These are phyloP conservation scores for Arremon aurantiirostris DNA, from an alignment of 2,797 vertebrate genomes.

Conservation along the genomic window DNA sequence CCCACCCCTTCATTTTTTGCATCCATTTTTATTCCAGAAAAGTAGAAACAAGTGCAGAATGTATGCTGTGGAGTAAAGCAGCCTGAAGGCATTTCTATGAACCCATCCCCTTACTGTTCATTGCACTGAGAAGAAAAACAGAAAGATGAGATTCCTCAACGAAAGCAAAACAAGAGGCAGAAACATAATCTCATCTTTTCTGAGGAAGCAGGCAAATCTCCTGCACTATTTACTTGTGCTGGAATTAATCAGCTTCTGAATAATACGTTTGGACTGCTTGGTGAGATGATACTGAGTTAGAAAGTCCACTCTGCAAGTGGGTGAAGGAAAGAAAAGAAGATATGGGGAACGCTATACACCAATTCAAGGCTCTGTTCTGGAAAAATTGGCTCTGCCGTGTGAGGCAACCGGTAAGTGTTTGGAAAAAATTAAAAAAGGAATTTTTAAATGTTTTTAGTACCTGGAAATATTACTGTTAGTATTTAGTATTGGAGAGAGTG, in stretches of 20 bases:
- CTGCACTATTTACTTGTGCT: background rate
- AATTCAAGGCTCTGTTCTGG: constrained; percentile 73
- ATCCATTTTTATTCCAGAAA: background rate
- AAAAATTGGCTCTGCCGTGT: constrained; percentile 76
- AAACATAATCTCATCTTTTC: constrained; percentile 59
- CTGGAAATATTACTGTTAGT: background rate
- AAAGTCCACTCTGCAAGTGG: background rate
- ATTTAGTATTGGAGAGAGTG: background rate
- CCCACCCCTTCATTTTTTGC: rapidly evolving
- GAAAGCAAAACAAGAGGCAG: constrained; percentile 27
- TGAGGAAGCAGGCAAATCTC: constrained; percentile 9
- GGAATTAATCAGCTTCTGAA: background rate
- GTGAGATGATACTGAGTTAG: background rate
- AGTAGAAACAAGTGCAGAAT: background rate
- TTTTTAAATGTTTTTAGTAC: background rate
- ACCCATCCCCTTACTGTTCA: constrained; percentile 16
- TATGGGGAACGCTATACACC: constrained; percentile 52
- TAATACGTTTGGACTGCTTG: background rate
- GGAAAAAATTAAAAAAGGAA: background rate
- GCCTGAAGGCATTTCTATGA: constrained; percentile 14
- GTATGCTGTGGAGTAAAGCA: background rate
- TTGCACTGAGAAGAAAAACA: background rate
- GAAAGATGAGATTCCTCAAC: constrained; percentile 53
- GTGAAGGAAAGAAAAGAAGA: background rate
- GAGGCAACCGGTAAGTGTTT: constrained; percentile 72